These are phyloP conservation scores for Trichogramma pretiosum DNA, from an alignment of 1,140 invertebrate genomes.

Conservation along the genomic window DNA sequence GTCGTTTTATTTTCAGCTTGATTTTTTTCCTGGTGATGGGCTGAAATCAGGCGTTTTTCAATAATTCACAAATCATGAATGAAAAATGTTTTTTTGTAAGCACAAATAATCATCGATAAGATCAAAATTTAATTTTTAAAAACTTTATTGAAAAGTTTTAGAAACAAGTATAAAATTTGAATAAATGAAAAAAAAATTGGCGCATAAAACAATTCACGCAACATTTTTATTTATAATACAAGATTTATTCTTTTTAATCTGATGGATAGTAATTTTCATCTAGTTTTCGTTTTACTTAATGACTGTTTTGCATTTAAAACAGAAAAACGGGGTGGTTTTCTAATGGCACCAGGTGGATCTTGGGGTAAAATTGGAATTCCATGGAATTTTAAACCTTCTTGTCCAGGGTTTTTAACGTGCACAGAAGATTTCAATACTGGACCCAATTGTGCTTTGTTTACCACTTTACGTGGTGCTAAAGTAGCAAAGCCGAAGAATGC, in stretches of 20 bases:
- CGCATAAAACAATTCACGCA: not conserved
- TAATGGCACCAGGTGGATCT: constrained; percentile 35
- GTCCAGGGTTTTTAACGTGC: constrained; percentile 29
- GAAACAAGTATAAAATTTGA: not conserved
- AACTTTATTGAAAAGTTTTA: constrained; percentile 2
- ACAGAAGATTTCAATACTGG: constrained; percentile 29
- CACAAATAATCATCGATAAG: no score
- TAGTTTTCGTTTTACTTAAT: no score
- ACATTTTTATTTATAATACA: not conserved
- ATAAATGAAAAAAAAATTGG: not conserved
- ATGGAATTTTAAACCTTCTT: constrained; percentile 33
- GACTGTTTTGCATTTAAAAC: constrained; percentile 31
- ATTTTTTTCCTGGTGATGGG: constrained; percentile 3
- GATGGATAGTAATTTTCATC: no score
- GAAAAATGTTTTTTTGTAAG: no score
- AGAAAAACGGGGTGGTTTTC: constrained; percentile 33
- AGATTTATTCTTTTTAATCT: not conserved
- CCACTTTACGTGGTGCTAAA: constrained; percentile 28
- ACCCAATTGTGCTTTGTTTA: constrained; percentile 32
- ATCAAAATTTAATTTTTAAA: not conserved
- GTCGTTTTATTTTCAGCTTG: constrained; percentile 9
- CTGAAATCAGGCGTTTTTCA: no score
- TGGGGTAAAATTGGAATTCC: constrained; percentile 35
- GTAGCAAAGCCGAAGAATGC: constrained; percentile 28
- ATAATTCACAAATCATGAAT: not conserved